These are phyloP conservation scores for Magallana angulata DNA, from an alignment of 1,140 invertebrate genomes.

Conservation along the genomic window DNA sequence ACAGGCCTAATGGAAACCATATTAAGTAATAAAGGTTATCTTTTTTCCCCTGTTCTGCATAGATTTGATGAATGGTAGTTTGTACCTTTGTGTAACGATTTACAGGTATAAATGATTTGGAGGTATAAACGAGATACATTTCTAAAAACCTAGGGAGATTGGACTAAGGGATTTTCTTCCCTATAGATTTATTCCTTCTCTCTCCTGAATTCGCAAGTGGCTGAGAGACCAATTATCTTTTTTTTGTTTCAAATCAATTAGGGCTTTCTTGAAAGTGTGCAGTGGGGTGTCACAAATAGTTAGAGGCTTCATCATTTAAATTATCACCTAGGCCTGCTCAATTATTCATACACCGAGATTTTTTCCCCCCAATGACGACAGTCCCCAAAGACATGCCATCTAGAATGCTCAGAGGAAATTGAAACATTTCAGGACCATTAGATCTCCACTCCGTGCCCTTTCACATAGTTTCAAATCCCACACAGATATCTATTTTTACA, in stretches of 20 bases:
- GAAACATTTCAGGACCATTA: conserved; percentile 22
- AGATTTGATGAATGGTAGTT: conserved; percentile 3
- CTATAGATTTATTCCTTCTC: not conserved
- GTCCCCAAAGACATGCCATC: not conserved
- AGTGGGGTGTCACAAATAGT: not conserved
- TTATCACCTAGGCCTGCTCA: conserved; percentile 7
- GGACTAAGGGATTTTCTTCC: not conserved
- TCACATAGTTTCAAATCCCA: not conserved
- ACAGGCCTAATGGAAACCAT: conserved; percentile 3
- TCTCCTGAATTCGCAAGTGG: not conserved
- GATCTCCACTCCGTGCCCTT: not conserved
- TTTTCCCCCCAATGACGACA: not conserved
- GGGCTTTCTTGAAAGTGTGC: conserved; percentile 10
- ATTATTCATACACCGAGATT: conserved; percentile 33
- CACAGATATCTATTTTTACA: not conserved
- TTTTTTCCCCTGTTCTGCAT: not conserved
- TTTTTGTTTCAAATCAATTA: conserved; percentile 33
- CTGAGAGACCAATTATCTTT: conserved; percentile 5
- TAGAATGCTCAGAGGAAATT: conserved; percentile 21
- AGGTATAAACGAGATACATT: not conserved
- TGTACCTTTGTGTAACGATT: not conserved
- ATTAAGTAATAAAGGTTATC: not conserved
- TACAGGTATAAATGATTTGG: not conserved
- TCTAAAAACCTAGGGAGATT: not conserved
- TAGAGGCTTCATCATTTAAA: conserved; percentile 6